Conservation (phyloP, 2,797 vertebrate species). For the Falco cherrug region DNA sequence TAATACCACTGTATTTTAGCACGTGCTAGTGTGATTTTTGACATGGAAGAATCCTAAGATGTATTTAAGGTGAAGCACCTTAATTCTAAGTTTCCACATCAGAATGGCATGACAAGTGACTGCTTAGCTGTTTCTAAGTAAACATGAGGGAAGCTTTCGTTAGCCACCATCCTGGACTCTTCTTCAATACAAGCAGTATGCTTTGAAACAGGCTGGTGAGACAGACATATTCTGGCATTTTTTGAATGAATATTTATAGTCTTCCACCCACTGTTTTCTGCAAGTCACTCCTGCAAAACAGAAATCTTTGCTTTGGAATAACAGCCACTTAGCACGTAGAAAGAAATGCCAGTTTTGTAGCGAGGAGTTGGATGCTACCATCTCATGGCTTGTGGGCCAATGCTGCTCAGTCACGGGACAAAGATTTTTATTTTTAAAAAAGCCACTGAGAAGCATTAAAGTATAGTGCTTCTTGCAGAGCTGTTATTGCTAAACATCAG, state of each 20-base stretch:
- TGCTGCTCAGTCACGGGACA: background rate
- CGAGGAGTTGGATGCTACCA: background rate
- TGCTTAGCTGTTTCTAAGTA: background rate
- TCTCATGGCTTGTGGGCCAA: background rate
- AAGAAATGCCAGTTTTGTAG: background rate
- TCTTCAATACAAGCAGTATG: background rate
- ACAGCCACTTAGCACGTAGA: background rate
- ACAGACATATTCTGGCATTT: conserved; percentile 14
- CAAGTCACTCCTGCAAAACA: background rate
- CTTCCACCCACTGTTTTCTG: background rate
- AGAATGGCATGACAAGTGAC: background rate
- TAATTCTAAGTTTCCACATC: background rate
- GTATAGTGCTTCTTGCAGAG: background rate
- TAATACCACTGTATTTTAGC: background rate
- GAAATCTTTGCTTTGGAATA: background rate
- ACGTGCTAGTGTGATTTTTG: background rate
- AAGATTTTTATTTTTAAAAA: background rate
- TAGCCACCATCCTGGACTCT: background rate
- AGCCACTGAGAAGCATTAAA: background rate
- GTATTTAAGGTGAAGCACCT: background rate
- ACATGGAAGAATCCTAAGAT: background rate
- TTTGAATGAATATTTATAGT: conserved; percentile 41
- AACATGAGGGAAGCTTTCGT: background rate
- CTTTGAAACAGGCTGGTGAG: background rate
- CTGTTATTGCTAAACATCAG: background rate